Evolutionary conservation across 2,113 vertebrate species (phyloP).

Genomic region (Stigmatopora nigra): DNA sequence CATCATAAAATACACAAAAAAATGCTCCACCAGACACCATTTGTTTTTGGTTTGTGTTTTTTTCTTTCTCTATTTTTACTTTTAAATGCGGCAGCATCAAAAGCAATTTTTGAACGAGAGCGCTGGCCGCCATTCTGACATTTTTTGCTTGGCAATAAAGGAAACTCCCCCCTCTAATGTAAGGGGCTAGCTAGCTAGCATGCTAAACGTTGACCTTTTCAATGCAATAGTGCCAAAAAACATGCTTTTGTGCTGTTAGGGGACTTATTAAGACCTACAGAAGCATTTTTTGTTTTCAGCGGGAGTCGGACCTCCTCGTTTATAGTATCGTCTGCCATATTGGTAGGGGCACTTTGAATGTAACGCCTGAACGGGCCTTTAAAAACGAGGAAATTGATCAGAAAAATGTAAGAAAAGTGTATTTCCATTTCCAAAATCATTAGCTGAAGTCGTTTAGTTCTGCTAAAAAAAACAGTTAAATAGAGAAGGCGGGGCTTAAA

Average conservation of each 20-base stretch:
- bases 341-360: constrained; percentile 70
- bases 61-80: neutral
- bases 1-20: constrained; percentile 7
- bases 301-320: constrained; percentile 51
- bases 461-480: neutral
- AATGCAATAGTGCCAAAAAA: constrained; percentile 22
- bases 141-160: constrained; percentile 22
- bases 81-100: constrained; percentile 24
- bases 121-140: constrained; percentile 50
- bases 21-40: constrained; percentile 20
- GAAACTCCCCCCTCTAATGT: neutral
- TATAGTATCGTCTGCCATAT: constrained; percentile 73
- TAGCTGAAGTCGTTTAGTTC: constrained; percentile 9
- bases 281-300: constrained; percentile 11
- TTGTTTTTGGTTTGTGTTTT: neutral
- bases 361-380: constrained; percentile 63
- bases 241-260: constrained; percentile 21
- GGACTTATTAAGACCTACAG: too few species aligned
- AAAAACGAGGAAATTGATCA: constrained; percentile 26
- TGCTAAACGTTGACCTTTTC: constrained; percentile 7
- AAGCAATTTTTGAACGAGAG: constrained; percentile 9
- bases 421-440: constrained; percentile 16
- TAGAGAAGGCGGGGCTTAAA: neutral
- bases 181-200: neutral
- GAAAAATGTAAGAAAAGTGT: constrained; percentile 13